A percentile compares a stretch with the other conserved stretches of the same genome.
These are phyloP conservation scores for Epinephelus awoara DNA, from an alignment of 2,797 vertebrate species.

Conservation along the genomic window DNA sequence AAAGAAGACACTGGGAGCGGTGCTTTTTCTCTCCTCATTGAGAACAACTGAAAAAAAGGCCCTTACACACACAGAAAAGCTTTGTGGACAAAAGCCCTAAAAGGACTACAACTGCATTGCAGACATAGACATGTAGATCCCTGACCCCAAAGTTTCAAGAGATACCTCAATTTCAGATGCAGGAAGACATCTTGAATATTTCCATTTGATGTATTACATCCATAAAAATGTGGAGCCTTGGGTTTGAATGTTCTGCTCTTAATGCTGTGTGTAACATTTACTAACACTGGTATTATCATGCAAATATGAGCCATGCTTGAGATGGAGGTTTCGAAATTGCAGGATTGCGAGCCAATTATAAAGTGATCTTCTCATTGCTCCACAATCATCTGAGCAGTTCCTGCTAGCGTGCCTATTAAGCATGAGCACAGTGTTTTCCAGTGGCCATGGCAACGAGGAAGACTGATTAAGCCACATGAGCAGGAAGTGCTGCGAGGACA, in stretches of 20 bases:
- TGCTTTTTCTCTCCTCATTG: too few species aligned
- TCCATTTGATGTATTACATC: too few species aligned
- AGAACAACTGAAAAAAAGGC: too few species aligned
- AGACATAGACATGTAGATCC: too few species aligned
- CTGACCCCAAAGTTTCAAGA: too few species aligned
- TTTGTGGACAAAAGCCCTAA: too few species aligned
- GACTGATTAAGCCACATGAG: constrained; percentile 88
- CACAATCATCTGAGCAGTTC: background rate
- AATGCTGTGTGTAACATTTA: background rate
- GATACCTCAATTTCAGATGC: too few species aligned
- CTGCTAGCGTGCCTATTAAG: constrained; percentile 6
- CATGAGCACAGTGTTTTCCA: constrained; percentile 81
- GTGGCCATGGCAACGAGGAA: constrained; percentile 90
- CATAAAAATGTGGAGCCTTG: too few species aligned
- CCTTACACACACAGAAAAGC: too few species aligned
- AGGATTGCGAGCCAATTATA: background rate
- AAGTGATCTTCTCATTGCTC: background rate
- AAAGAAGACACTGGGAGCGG: too few species aligned
- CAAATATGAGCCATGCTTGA: background rate
- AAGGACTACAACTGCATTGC: too few species aligned
- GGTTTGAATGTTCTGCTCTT: background rate
- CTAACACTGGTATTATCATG: background rate
- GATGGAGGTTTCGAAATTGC: background rate
- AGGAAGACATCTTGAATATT: too few species aligned
- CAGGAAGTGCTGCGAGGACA: constrained; percentile 98